Conservation (phyloP, 2,888 invertebrate species). For the Athalia circularis region DNA sequence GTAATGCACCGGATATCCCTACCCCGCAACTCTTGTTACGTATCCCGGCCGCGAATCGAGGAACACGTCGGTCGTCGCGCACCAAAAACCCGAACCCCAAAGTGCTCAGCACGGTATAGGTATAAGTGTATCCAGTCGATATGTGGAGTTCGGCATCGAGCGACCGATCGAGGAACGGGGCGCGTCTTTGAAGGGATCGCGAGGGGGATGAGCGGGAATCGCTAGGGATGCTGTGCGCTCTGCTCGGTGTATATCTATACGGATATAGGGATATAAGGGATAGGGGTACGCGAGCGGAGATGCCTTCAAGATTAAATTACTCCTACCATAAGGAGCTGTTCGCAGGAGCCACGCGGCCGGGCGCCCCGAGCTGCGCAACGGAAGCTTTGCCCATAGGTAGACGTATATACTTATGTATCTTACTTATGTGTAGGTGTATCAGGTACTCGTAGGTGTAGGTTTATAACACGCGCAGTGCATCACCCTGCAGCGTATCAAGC, state of each 20-base stretch:
- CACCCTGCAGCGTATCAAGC: too few relatives aligned
- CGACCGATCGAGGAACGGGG: slow-evolving; percentile 43
- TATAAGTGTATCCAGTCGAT: slow-evolving; percentile 17
- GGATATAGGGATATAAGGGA: neutral
- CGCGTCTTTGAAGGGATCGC: slow-evolving; percentile 40
- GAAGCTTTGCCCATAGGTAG: neutral
- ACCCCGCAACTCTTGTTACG: slow-evolving; percentile 4
- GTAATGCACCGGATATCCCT: slow-evolving; percentile 35
- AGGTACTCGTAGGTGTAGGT: too few relatives aligned
- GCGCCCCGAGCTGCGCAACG: too few relatives aligned
- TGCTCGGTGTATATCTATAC: neutral
- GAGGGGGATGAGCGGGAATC: slow-evolving; percentile 41
- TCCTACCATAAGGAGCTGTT: neutral
- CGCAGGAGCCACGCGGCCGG: too few relatives aligned
- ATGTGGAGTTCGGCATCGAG: slow-evolving; percentile 26
- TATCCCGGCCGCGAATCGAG: slow-evolving; percentile 38
- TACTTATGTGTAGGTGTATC: too few relatives aligned
- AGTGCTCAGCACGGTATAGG: slow-evolving; percentile 14
- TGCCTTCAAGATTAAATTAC: slow-evolving; percentile 42
- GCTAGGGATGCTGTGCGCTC: slow-evolving; percentile 8
- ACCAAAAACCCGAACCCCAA: slow-evolving; percentile 35
- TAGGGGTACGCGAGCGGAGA: slow-evolving; percentile 9
- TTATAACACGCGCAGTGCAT: too few relatives aligned
- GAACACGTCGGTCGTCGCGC: neutral
- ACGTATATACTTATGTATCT: too few relatives aligned